These are phyloP conservation scores for Cariama cristata DNA, from an alignment of 2,113 vertebrate species.

Conservation along the genomic window DNA sequence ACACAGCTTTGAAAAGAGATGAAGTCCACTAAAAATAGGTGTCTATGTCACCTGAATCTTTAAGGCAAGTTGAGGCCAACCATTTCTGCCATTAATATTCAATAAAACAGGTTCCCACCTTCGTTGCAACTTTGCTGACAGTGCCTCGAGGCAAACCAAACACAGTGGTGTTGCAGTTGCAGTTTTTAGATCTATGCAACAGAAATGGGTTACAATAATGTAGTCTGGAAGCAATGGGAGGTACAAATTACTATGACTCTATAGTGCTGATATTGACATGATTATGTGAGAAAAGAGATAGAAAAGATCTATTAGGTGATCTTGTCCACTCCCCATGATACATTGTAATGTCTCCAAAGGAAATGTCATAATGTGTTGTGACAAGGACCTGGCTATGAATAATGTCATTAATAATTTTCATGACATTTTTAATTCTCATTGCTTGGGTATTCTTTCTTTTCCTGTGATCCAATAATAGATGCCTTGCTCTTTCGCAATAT, in stretches of 20 bases:
- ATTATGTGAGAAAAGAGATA: constrained; percentile 36
- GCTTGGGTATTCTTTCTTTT: not conserved
- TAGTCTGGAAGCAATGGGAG: not conserved
- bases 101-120: not conserved
- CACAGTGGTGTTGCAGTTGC: not conserved
- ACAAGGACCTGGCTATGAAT: constrained; percentile 26
- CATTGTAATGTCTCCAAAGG: constrained; percentile 2
- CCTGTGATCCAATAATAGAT: not conserved
- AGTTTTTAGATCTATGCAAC: not conserved
- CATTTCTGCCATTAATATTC: not conserved
- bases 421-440: constrained; percentile 20
- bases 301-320: constrained; percentile 41
- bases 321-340: constrained; percentile 24
- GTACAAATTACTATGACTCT: constrained; percentile 12
- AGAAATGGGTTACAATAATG: not conserved
- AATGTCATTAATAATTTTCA: constrained; percentile 20
- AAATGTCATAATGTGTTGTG: constrained; percentile 23
- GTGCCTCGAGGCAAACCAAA: not conserved
- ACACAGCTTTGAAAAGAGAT: not conserved
- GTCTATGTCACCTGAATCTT: not conserved
- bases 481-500: not conserved
- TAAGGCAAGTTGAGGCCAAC: not conserved
- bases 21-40: not conserved
- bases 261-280: constrained; percentile 14
- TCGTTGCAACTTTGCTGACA: not conserved